Conservation (phyloP, 2,888 invertebrate species). For the Eupithecia inturbata region DNA sequence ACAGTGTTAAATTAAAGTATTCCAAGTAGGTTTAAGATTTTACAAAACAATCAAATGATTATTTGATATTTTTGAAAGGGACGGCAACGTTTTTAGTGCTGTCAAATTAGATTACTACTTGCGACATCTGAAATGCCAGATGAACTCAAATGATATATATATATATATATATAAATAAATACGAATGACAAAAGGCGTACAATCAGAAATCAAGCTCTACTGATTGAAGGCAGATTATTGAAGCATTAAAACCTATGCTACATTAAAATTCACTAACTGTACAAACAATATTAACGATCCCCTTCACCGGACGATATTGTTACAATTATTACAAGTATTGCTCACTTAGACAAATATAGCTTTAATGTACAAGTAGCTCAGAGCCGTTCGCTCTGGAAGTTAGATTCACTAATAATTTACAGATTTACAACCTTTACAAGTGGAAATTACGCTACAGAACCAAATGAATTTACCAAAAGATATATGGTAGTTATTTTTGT, state of each 20-base stretch:
- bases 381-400: constrained; percentile 1
- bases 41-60: too few relatives aligned
- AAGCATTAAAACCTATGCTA: constrained; percentile 36
- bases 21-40: too few relatives aligned
- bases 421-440: constrained; percentile 16
- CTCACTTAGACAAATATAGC: constrained; percentile 13
- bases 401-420: constrained; percentile 14
- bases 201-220: constrained; percentile 12
- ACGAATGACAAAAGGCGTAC: not conserved
- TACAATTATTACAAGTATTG: constrained; percentile 19
- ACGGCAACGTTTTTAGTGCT: not conserved
- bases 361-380: not conserved
- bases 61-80: not conserved
- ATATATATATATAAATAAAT: too few relatives aligned
- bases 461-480: not conserved
- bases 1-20: too few relatives aligned
- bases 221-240: constrained; percentile 21
- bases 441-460: not conserved
- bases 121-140: not conserved
- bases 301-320: constrained; percentile 40
- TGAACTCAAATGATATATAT: not conserved
- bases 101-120: not conserved
- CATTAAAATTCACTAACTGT: constrained; percentile 48
- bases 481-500: not conserved
- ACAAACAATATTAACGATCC: constrained; percentile 41